A percentile compares a stretch with the other conserved stretches of the same genome.
Evolutionary conservation across 1,140 invertebrate species (phyloP).

Genomic region (Sweltsa coloradensis): DNA sequence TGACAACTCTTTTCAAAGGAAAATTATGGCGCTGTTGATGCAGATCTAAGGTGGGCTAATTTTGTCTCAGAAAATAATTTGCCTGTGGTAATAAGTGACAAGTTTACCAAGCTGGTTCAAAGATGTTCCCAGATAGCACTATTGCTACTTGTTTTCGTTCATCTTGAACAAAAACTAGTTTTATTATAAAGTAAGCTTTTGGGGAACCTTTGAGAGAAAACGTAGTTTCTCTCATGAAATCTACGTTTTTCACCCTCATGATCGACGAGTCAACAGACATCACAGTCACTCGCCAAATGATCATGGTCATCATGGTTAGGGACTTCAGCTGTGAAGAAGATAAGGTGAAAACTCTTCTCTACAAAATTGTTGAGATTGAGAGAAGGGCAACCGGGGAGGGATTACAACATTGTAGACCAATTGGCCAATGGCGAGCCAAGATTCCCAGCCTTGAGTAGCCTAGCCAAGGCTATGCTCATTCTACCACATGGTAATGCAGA

Average conservation of each 20-base stretch:
- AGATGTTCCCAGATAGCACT: slow-evolving; percentile 1
- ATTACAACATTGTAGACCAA: too few relatives aligned
- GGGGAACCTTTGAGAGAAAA: neutral
- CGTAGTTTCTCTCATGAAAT: neutral
- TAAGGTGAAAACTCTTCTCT: neutral
- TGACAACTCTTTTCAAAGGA: too few relatives aligned
- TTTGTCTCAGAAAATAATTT: slow-evolving; percentile 2
- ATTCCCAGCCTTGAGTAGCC: too few relatives aligned
- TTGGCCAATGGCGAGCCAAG: too few relatives aligned
- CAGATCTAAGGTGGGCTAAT: neutral
- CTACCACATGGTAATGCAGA: too few relatives aligned
- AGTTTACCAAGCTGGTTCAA: slow-evolving; percentile 1
- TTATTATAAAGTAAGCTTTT: neutral
- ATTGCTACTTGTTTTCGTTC: neutral
- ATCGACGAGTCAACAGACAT: slow-evolving; percentile 2
- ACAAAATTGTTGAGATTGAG: neutral
- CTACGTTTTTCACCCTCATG: neutral
- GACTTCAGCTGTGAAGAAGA: neutral
- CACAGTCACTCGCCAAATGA: neutral
- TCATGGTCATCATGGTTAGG: slow-evolving; percentile 1
- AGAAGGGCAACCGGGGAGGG: neutral
- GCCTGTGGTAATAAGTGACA: neutral
- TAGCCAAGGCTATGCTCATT: too few relatives aligned
- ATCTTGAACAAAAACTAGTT: neutral
- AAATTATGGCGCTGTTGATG: neutral